A percentile compares a stretch with the other conserved stretches of the same genome.
Conservation (phyloP, 2,888 invertebrate species). For the Cryptops parisi region DNA sequence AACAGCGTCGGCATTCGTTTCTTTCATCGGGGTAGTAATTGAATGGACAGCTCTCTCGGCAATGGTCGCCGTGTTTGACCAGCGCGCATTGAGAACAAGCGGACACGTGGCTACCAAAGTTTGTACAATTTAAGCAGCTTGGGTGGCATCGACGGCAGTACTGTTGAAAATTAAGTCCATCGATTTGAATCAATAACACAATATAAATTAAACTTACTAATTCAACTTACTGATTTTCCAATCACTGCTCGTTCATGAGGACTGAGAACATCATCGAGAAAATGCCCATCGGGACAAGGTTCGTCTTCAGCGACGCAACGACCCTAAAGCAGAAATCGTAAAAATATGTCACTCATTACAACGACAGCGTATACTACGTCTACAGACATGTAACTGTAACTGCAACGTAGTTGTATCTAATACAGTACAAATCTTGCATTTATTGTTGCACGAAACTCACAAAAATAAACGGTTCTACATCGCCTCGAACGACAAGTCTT, state of each 20-base stretch:
- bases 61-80: slow-evolving; percentile 28
- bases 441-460: slow-evolving; percentile 10
- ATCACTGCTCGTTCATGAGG: slow-evolving; percentile 61
- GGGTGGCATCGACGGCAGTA: neutral
- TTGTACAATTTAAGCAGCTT: neutral
- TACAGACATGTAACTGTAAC: too few species aligned
- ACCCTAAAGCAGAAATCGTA: slow-evolving; percentile 29
- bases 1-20: slow-evolving; percentile 58
- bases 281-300: slow-evolving; percentile 60
- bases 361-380: too few species aligned
- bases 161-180: too few species aligned
- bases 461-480: slow-evolving; percentile 29
- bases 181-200: too few species aligned
- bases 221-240: slow-evolving; percentile 57
- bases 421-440: neutral
- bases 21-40: slow-evolving; percentile 64
- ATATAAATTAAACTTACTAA: too few species aligned
- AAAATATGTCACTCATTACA: neutral
- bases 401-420: neutral
- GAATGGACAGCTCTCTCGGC: slow-evolving; percentile 72
- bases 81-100: neutral
- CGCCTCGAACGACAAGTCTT: slow-evolving; percentile 65
- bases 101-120: neutral
- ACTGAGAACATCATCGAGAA: slow-evolving; percentile 55
- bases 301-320: slow-evolving; percentile 65